Evolutionary conservation across 2,113 vertebrate genomes (phyloP), one percentile per base, ranked within the genome.

Genomic region (Epinephelus moara): DNA sequence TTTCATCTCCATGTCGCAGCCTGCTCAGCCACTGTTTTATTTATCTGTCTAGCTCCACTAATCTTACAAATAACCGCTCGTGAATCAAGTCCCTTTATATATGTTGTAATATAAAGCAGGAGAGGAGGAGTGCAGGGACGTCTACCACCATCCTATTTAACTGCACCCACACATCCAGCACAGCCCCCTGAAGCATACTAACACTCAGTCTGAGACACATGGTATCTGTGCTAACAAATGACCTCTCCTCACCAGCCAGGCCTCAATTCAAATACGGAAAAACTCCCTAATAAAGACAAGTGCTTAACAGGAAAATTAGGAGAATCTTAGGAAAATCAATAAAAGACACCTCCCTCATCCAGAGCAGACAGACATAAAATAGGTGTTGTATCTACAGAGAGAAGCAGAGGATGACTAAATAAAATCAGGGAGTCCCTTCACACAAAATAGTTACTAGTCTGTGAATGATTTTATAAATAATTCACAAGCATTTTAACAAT

Each of bases 391-490:
- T 3, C 37, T 45, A 64, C 18, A 47, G 12, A 17, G 1, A 25
- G 17, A 15, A 3, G 15, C 4, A 60, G 47, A 73, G 25, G 11
- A 4, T 45, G 50, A 19, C 14, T 50, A 2, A 61, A n/a, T 21
- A 25, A 64, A 57, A 81, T 8, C 2, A 5, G 14, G 10, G 9
- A 52, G 13, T 63, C 47, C 14, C n/a, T 77, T 69, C n/a, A 45
- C 17, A 67, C 30, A 21, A 66, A 69, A 70, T 4, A 70, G 4
- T 27, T 49, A 49, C 19, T 7, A 23, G 1, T 57, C 27, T 55
- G 9, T 49, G 18, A 40, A 21, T 42, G 17, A 4, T 25, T 67
- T 76, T 47, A 45, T 75, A 10, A 76, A 80, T 61, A 68, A 62
- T 62, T 60, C 25, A 56, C 13, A 82, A 50, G 21, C 50, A 53